Evolutionary conservation across 2,888 invertebrate species (phyloP).

Genomic region (Timandra comae): DNA sequence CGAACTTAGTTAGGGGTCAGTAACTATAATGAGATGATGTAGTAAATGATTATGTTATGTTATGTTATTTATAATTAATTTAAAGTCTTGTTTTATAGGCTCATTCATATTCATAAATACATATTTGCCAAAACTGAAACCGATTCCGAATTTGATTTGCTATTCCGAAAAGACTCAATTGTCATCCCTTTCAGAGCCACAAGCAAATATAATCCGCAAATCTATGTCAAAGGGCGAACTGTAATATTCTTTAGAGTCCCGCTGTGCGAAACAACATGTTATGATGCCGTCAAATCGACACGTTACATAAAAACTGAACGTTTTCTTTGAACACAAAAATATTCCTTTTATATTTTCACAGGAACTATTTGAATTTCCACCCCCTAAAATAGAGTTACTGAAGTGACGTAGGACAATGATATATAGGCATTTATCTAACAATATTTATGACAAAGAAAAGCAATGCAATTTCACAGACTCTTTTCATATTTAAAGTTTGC

Average conservation of each 20-base stretch:
- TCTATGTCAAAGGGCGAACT: conserved; percentile 9
- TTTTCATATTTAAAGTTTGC: conserved; percentile 66
- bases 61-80: no score
- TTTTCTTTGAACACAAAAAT: conserved; percentile 33
- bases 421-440: conserved; percentile 73
- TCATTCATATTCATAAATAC: no score
- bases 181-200: conserved; percentile 4
- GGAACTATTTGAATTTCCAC: conserved; percentile 56
- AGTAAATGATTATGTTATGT: no score
- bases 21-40: no score
- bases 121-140: no score
- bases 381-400: conserved; percentile 40
- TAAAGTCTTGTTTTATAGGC: no score
- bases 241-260: conserved; percentile 16
- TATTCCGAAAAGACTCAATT: no score
- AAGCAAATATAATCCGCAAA: no score
- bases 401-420: conserved; percentile 64
- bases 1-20: no score
- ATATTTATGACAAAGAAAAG: conserved; percentile 65
- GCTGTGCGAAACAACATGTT: conserved; percentile 31
- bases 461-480: conserved; percentile 46
- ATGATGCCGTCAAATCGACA: conserved; percentile 37
- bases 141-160: no score
- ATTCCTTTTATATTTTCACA: conserved; percentile 30
- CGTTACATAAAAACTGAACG: conserved; percentile 34